Evolutionary conservation across 2,888 invertebrate genomes (phyloP).

Genomic region (Drosophila meridionalis): DNA sequence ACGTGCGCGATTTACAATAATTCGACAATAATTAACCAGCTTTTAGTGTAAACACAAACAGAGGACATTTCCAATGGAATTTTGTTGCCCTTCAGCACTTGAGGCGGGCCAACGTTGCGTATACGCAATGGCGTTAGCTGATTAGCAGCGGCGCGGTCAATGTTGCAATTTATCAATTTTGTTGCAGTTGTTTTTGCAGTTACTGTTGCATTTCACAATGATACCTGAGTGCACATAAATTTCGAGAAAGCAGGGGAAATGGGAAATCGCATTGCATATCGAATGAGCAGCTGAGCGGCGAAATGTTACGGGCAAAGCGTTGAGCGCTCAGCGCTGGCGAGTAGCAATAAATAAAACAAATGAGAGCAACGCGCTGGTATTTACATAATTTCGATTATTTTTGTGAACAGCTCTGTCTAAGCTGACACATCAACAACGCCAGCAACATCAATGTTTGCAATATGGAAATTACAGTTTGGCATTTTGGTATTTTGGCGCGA

Average conservation of each 20-base stretch:
- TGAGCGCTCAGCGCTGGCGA: background rate
- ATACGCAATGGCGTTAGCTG: slow-evolving; percentile 46
- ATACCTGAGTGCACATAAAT: slow-evolving; percentile 43
- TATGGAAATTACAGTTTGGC: slow-evolving; percentile 72
- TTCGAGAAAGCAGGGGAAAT: slow-evolving; percentile 10
- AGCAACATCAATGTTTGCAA: slow-evolving; percentile 40
- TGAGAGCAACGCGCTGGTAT: slow-evolving; percentile 42
- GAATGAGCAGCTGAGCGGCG: slow-evolving; percentile 42
- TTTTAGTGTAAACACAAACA: slow-evolving; percentile 16
- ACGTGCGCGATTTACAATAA: slow-evolving; percentile 29
- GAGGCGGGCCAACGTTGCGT: slow-evolving; percentile 29
- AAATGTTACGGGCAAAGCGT: slow-evolving; percentile 10
- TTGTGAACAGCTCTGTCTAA: slow-evolving; percentile 31
- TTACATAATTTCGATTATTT: slow-evolving; percentile 79
- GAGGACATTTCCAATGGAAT: background rate
- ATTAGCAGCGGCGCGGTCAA: slow-evolving; percentile 22
- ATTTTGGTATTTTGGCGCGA: slow-evolving; percentile 73
- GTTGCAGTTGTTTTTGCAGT: background rate
- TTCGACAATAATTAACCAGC: slow-evolving; percentile 42
- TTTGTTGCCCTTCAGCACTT: slow-evolving; percentile 21
- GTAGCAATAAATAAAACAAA: slow-evolving; percentile 58
- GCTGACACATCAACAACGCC: slow-evolving; percentile 17
- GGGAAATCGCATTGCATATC: slow-evolving; percentile 50
- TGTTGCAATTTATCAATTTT: slow-evolving; percentile 12
- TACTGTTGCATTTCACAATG: background rate